Evolutionary conservation across 37 sponge, comb jelly and placozoan species (phyloP).

Genomic region (Diacarnus erythraeanus): DNA sequence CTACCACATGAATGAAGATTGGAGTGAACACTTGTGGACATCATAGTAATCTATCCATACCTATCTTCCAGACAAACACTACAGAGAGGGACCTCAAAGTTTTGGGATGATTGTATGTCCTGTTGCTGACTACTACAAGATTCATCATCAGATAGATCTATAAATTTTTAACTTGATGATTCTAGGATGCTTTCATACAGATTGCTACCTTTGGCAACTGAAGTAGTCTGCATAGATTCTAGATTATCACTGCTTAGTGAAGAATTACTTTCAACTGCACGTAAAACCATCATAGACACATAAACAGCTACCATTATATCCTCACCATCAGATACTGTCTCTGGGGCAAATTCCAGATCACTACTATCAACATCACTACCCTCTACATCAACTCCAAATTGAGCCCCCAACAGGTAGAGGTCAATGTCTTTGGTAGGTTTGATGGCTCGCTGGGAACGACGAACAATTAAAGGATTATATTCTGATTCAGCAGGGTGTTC

Average conservation of each 20-base stretch:
- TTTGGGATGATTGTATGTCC: not conserved
- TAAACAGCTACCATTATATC: too few relatives aligned
- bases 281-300: not conserved
- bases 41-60: not conserved
- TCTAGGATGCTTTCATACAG: too few relatives aligned
- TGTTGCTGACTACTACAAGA: slow-evolving; percentile 1
- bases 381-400: slow-evolving; percentile 39
- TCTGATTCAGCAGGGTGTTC: slow-evolving; percentile 1
- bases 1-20: not conserved
- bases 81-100: slow-evolving; percentile 26
- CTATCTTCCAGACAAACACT: slow-evolving; percentile 40
- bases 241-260: not conserved
- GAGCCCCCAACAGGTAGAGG: slow-evolving; percentile 31
- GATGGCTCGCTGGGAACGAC: slow-evolving; percentile 40
- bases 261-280: not conserved
- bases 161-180: too few relatives aligned
- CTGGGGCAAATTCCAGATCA: slow-evolving; percentile 38
- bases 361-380: slow-evolving; percentile 32
- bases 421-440: slow-evolving; percentile 52
- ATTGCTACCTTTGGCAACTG: too few relatives aligned
- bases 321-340: slow-evolving; percentile 11
- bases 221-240: not conserved
- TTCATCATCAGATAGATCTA: slow-evolving; percentile 3
- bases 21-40: not conserved
- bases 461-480: slow-evolving; percentile 19